Base-by-base conservation (phyloP, 1,140 invertebrate genomes). In the Diploscapter pachys region DNA sequence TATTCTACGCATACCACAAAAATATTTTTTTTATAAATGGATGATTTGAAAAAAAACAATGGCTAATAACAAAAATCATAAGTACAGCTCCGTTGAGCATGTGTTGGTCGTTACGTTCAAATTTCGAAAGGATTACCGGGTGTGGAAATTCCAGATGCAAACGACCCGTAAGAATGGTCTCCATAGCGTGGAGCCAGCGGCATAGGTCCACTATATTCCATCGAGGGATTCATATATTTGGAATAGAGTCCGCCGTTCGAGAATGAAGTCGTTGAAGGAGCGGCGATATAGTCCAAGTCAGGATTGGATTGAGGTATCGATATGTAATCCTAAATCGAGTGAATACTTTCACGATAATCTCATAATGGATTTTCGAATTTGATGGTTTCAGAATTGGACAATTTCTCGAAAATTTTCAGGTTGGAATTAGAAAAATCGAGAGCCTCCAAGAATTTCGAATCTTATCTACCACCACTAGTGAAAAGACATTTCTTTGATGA, bases 281-380 rank as follows among this genome's bases (percentile, higher is more conserved):
- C 73, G 0, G 74, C 81, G 5, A 82, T 63, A 65, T 75, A 82
- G 66, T 82, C 81, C 9, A 82, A 53, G 73, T 82, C 81, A 31
- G 81, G 81, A 72, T 82, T 82, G 66, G 79, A 81, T 71, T 82
- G 81, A 11, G 81, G 81, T 64, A 82, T 72, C 3, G 81, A 80
- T 9, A 82, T 82, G 73, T 82, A 82, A 56, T 82, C 81, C 80
- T 81, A 13, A 11, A 80, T 55, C 53, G 54, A 31, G 53, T 11
- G 31, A 70, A 76, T 4, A 13, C 2, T 5, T 66, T 3, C 55
- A n/a, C 55, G 4, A 4, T 13, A 31, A 13, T 31, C 31, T 31
- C 31, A 52, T 68, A 68, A 52, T 1, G 50, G 55, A 72, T 52
- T 48, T 71, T 13, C 11, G 54, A 3, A 65, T 52, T 62, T 61